These are phyloP conservation scores for Enteromius trimaculatus DNA, from an alignment of 2,797 vertebrate genomes.

Conservation along the genomic window DNA sequence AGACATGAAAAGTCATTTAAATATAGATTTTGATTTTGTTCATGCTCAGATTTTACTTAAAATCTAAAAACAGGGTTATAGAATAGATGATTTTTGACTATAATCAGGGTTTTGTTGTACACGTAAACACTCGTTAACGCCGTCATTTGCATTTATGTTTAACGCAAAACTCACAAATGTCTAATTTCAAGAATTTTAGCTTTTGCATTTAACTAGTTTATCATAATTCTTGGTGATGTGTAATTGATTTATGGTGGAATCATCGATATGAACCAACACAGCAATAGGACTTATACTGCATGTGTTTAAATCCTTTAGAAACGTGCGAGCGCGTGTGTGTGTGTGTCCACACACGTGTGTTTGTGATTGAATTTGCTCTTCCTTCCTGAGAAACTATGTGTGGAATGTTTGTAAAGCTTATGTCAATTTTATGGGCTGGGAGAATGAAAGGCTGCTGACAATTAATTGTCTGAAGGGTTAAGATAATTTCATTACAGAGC, in stretches of 20 bases:
- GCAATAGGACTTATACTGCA: not conserved
- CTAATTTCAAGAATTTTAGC: not conserved
- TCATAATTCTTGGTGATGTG: not conserved
- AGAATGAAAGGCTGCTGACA: slow-evolving; percentile 59
- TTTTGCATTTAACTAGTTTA: not conserved
- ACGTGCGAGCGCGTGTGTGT: not conserved
- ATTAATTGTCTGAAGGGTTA: slow-evolving; percentile 77
- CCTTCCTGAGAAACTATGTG: slow-evolving; percentile 79
- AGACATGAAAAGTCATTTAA: not conserved
- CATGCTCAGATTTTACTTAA: too few relatives aligned
- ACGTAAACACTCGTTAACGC: not conserved
- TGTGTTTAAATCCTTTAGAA: not conserved
- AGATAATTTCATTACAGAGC: slow-evolving; percentile 33
- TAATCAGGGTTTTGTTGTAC: not conserved
- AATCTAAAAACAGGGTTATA: not conserved
- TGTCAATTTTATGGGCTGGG: slow-evolving; percentile 64
- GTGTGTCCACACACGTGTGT: slow-evolving; percentile 33
- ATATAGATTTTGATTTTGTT: not conserved
- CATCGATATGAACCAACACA: not conserved
- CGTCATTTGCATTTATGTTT: not conserved
- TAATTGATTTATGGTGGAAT: not conserved
- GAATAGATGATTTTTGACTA: not conserved
- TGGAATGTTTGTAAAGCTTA: slow-evolving; percentile 83
- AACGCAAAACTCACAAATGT: not conserved
- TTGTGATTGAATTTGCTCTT: slow-evolving; percentile 20